A percentile compares a stretch with the other conserved stretches of the same genome.
phyloP scores from a whole-genome alignment of 2,113 vertebrate genomes.

The Procavia capensis region DNA sequence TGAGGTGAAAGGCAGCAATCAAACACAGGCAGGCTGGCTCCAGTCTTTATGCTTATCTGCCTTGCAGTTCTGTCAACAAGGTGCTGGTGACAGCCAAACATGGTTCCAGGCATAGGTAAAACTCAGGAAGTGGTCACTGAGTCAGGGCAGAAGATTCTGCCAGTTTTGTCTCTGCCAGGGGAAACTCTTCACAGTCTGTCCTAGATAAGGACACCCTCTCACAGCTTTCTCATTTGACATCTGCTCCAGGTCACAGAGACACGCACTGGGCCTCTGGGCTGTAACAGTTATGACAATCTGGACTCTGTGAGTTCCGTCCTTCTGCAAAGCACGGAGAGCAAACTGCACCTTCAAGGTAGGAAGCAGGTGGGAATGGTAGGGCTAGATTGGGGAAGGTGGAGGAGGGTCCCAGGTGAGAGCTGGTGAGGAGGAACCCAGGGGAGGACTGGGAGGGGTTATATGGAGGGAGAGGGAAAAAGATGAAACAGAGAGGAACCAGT shows the following conservation, averaged over 20 bases:
- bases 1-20: rapidly evolving
- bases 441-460: not conserved
- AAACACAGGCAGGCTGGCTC: not conserved
- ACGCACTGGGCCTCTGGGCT: slow-evolving; percentile 97
- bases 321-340: slow-evolving; percentile 99
- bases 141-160: not conserved
- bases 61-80: not conserved
- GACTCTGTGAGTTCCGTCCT: slow-evolving; percentile 99
- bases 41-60: not conserved
- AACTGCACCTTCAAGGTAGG: slow-evolving; percentile 98
- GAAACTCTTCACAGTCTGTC: not conserved
- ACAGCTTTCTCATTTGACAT: slow-evolving; percentile 45
- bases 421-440: rapidly evolving
- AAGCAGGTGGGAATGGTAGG: not conserved
- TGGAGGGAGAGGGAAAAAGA: not conserved
- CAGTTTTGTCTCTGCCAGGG: not conserved
- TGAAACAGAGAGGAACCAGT: not conserved
- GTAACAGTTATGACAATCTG: slow-evolving; percentile 99
- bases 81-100: not conserved
- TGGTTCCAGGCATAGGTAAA: not conserved
- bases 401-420: rapidly evolving
- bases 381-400: rapidly evolving
- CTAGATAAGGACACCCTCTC: not conserved
- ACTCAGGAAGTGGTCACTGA: rapidly evolving
- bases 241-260: slow-evolving; percentile 96